Evolutionary conservation across 2,113 vertebrate species (phyloP).

Genomic region (Micronycteris hirsuta): DNA sequence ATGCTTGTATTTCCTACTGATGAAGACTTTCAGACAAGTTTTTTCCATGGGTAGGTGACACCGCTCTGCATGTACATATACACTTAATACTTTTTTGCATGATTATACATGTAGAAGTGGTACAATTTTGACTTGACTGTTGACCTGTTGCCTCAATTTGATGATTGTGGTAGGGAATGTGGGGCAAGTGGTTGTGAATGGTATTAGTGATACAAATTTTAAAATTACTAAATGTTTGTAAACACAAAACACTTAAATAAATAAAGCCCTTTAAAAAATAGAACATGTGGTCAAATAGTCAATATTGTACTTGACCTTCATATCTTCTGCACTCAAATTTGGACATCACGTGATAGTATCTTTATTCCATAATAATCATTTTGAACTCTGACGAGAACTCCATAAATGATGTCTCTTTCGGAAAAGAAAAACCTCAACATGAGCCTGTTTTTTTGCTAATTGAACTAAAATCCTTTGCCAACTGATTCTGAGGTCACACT

Average conservation of each 20-base stretch:
- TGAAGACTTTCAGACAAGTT: constrained; percentile 89
- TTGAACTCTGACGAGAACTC: constrained; percentile 79
- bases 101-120: constrained; percentile 86
- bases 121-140: constrained; percentile 87
- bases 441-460: constrained; percentile 25
- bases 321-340: constrained; percentile 82
- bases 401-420: constrained; percentile 52
- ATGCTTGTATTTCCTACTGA: constrained; percentile 88
- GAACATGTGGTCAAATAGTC: constrained; percentile 80
- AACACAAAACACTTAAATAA: constrained; percentile 15
- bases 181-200: constrained; percentile 14
- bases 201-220: constrained; percentile 34
- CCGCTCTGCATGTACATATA: constrained; percentile 87
- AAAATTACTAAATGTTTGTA: constrained; percentile 38
- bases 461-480: constrained; percentile 48
- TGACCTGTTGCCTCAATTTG: constrained; percentile 59
- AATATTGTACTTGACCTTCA: constrained; percentile 88
- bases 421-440: constrained; percentile 49
- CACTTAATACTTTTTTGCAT: constrained; percentile 79
- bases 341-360: constrained; percentile 69
- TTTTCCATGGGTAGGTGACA: constrained; percentile 88
- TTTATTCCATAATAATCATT: constrained; percentile 65
- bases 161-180: background rate
- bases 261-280: constrained; percentile 57
- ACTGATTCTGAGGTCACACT: background rate